These are phyloP conservation scores for Tenthredo notha DNA, from an alignment of 2,888 invertebrate genomes.

Conservation along the genomic window DNA sequence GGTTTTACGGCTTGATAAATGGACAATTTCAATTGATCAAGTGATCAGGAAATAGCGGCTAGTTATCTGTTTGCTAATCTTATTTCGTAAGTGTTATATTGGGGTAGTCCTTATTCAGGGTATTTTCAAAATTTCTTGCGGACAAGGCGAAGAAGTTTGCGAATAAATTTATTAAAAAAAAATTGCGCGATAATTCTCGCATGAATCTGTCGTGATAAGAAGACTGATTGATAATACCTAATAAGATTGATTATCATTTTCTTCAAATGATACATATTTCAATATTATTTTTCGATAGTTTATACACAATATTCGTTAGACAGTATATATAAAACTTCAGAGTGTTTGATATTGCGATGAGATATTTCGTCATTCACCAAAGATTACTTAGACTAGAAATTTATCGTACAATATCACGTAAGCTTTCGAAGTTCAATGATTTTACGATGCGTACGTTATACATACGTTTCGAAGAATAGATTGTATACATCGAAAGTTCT, in stretches of 20 bases:
- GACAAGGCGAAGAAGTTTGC: too few relatives aligned
- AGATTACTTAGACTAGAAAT: background rate
- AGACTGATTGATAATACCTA: background rate
- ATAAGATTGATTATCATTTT: background rate
- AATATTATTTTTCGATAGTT: background rate
- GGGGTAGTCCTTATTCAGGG: too few relatives aligned
- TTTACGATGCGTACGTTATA: background rate
- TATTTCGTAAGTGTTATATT: background rate
- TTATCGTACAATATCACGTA: constrained; percentile 13
- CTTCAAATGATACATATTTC: background rate
- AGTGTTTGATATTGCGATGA: background rate
- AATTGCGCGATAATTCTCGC: background rate
- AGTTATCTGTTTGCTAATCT: background rate
- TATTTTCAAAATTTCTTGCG: too few relatives aligned
- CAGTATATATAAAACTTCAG: background rate
- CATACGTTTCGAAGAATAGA: background rate
- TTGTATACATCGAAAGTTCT: background rate
- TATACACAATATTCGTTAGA: background rate
- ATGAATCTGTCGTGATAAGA: background rate
- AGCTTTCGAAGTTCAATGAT: constrained; percentile 29
- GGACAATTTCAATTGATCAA: background rate
- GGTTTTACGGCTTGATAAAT: background rate
- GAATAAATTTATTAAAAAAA: too few relatives aligned
- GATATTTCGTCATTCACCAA: background rate
- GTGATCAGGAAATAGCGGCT: background rate